phyloP scores from a whole-genome alignment of 2,888 invertebrate species.

The Scrobipalpa atriplicella region DNA sequence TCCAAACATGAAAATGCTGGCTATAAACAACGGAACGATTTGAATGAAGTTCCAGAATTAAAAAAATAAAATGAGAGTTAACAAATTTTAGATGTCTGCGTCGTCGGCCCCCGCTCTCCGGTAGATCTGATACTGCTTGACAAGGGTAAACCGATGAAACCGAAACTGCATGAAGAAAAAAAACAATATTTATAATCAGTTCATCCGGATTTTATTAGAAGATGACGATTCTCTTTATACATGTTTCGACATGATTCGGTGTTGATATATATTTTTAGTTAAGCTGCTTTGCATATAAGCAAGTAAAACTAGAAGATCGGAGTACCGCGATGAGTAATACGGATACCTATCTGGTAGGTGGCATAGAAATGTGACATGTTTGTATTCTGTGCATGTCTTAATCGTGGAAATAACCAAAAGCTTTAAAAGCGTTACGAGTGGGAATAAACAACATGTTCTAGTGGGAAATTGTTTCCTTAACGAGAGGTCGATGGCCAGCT shows the following conservation, averaged over 20 bases:
- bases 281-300: slow-evolving; percentile 65
- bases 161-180: slow-evolving; percentile 69
- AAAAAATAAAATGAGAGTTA: slow-evolving; percentile 67
- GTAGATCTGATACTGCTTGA: slow-evolving; percentile 75
- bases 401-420: slow-evolving; percentile 52
- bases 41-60: slow-evolving; percentile 75
- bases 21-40: slow-evolving; percentile 81
- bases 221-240: slow-evolving; percentile 64
- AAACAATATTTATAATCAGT: slow-evolving; percentile 66
- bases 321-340: slow-evolving; percentile 62
- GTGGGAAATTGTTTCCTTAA: background rate
- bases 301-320: slow-evolving; percentile 57
- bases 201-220: slow-evolving; percentile 68
- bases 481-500: background rate
- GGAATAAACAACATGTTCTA: slow-evolving; percentile 9
- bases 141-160: slow-evolving; percentile 75
- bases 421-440: slow-evolving; percentile 5
- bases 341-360: slow-evolving; percentile 35
- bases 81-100: slow-evolving; percentile 73
- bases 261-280: slow-evolving; percentile 57
- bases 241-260: slow-evolving; percentile 69
- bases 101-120: slow-evolving; percentile 52
- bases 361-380: slow-evolving; percentile 53
- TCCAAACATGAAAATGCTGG: slow-evolving; percentile 80
- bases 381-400: slow-evolving; percentile 56